A percentile compares a stretch with the other conserved stretches of the same genome.
phyloP scores from a whole-genome alignment of 2,797 vertebrate genomes.

The Antrozous pallidus region DNA sequence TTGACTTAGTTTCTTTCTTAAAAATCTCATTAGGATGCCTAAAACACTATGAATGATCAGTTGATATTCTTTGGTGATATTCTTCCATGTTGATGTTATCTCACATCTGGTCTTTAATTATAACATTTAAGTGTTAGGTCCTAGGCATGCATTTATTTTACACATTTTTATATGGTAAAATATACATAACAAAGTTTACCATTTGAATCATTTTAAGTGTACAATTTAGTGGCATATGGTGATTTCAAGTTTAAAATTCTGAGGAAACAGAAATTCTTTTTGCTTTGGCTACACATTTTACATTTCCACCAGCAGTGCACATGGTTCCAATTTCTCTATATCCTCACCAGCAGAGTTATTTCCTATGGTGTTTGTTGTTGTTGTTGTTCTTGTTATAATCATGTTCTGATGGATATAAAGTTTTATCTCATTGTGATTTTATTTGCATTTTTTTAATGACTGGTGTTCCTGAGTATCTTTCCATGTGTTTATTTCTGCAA shows the following conservation, averaged over 20 bases:
- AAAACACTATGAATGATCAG: neutral
- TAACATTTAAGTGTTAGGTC: neutral
- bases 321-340: neutral
- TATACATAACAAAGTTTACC: neutral
- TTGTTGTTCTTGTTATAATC: neutral
- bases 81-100: neutral
- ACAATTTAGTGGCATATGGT: neutral
- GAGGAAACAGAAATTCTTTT: neutral
- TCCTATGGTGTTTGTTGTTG: neutral
- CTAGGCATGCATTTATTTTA: neutral
- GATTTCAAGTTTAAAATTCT: constrained; percentile 9
- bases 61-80: neutral
- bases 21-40: neutral
- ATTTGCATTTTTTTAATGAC: neutral
- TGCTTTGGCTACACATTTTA: neutral
- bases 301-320: neutral
- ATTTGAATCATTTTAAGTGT: constrained; percentile 9
- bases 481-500: neutral
- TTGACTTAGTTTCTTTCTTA: neutral
- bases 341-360: neutral
- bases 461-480: neutral
- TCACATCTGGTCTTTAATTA: neutral
- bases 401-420: neutral
- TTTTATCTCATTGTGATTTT: neutral
- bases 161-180: neutral